A percentile compares a stretch with the other conserved stretches of the same genome.
Evolutionary conservation across 2,888 invertebrate species (phyloP).

Genomic region (Gortyna flavago): DNA sequence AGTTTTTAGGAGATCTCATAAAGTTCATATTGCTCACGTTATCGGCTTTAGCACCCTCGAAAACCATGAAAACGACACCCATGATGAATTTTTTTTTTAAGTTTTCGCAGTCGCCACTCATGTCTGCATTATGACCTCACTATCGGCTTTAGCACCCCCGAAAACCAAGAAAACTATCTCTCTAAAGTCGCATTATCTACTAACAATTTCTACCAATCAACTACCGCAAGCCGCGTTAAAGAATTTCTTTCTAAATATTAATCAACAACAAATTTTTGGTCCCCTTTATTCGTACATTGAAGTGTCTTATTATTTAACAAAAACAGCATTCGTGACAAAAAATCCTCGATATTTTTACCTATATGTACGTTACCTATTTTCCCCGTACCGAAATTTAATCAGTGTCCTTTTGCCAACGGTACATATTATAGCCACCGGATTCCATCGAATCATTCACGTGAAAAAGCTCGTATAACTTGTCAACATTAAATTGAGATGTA

Average conservation of each 20-base stretch:
- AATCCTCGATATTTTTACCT: not conserved
- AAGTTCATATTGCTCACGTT: not conserved
- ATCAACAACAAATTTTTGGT: not conserved
- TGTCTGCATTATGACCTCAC: not conserved
- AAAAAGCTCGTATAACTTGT: conserved; percentile 38
- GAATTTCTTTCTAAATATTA: not conserved
- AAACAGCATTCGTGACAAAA: not conserved
- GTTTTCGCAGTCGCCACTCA: too few species aligned
- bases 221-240: not conserved
- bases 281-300: not conserved
- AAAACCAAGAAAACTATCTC: not conserved
- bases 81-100: too few species aligned
- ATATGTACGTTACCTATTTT: not conserved
- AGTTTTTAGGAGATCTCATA: not conserved
- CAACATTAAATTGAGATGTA: conserved; percentile 56
- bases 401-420: conserved; percentile 22
- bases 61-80: too few species aligned
- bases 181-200: not conserved
- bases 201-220: not conserved
- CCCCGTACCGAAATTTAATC: conserved; percentile 22
- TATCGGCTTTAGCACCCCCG: not conserved
- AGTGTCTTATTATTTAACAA: not conserved
- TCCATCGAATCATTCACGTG: conserved; percentile 40
- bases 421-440: conserved; percentile 48
- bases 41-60: too few species aligned